Conservation (phyloP, 2,797 vertebrate species). For the Eremophila alpestris region DNA sequence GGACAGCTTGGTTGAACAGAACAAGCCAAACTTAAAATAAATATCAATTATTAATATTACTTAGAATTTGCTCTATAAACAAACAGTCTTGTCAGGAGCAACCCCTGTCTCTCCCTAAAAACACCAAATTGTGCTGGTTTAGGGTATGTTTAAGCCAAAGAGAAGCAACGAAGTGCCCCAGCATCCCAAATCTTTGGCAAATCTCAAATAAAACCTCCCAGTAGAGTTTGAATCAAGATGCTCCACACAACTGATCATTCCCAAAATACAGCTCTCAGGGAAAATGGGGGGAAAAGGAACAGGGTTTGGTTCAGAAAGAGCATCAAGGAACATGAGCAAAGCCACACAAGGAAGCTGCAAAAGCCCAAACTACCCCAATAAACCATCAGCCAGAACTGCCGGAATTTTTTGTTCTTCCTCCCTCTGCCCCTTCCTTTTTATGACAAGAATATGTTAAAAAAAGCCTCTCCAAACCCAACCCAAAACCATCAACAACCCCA, state of each 20-base stretch:
- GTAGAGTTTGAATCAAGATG: not conserved
- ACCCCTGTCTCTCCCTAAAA: not conserved
- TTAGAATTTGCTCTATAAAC: not conserved
- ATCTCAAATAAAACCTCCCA: not conserved
- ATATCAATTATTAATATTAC: not conserved
- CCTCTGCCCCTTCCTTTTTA: not conserved
- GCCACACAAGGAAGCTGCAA: not conserved
- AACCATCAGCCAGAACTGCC: not conserved
- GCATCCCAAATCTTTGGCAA: not conserved
- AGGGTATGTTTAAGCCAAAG: fast-evolving
- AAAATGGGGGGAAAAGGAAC: not conserved
- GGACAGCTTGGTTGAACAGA: not conserved
- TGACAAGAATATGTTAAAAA: fast-evolving
- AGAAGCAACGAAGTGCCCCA: not conserved
- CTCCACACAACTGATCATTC: not conserved
- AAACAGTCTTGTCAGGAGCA: not conserved
- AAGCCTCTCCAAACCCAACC: not conserved
- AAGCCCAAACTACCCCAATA: not conserved
- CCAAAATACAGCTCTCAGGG: not conserved
- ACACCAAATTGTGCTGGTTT: not conserved
- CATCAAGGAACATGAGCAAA: not conserved
- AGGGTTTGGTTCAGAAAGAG: not conserved
- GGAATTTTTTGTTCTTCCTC: not conserved
- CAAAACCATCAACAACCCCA: not conserved
- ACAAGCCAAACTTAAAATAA: not conserved